Percentiles rank a stretch among this genome's conserved stretches.
Conservation (phyloP, 2,888 invertebrate species). For the Lordiphosa andalusiaca region DNA sequence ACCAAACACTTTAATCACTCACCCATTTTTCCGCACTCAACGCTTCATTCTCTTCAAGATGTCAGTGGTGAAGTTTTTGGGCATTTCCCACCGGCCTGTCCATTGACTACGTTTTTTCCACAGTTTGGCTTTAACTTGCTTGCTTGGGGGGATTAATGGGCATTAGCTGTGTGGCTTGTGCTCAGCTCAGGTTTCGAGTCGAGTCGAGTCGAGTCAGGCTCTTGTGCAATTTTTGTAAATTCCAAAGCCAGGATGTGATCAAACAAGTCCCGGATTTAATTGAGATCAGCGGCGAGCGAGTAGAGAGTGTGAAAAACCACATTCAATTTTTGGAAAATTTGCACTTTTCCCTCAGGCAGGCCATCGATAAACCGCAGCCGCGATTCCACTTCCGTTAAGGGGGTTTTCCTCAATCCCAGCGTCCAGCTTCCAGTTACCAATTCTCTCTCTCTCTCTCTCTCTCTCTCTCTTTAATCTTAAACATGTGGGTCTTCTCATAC, state of each 20-base stretch:
- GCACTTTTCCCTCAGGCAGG: conserved; percentile 19
- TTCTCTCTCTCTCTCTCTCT: conserved; percentile 5
- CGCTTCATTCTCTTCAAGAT: conserved; percentile 36
- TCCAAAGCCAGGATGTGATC: conserved; percentile 69
- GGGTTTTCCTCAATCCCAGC: conserved; percentile 56
- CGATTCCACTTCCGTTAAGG: conserved; percentile 56
- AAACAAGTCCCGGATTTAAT: conserved; percentile 72
- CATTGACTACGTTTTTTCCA: conserved; percentile 72
- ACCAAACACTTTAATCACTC: conserved; percentile 11
- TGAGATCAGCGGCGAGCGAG: conserved; percentile 54
- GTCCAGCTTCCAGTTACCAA: conserved; percentile 2
- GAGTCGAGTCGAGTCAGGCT: conserved; percentile 7
- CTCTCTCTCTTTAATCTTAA: conserved; percentile 52
- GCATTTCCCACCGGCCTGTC: conserved; percentile 54
- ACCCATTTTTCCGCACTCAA: conserved; percentile 5
- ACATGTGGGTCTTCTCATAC: conserved; percentile 59
- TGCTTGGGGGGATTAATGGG: conserved; percentile 57
- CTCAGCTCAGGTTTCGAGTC: conserved; percentile 21
- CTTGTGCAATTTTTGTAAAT: conserved; percentile 70
- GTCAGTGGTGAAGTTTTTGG: conserved; percentile 41
- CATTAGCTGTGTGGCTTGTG: conserved; percentile 60
- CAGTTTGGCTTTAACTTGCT: conserved; percentile 72
- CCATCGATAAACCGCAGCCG: conserved; percentile 42
- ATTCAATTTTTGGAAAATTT: conserved; percentile 47
- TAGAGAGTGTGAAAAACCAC: conserved; percentile 71